Base-by-base conservation (phyloP, 2,888 invertebrate genomes). In the Euclidia mi region DNA sequence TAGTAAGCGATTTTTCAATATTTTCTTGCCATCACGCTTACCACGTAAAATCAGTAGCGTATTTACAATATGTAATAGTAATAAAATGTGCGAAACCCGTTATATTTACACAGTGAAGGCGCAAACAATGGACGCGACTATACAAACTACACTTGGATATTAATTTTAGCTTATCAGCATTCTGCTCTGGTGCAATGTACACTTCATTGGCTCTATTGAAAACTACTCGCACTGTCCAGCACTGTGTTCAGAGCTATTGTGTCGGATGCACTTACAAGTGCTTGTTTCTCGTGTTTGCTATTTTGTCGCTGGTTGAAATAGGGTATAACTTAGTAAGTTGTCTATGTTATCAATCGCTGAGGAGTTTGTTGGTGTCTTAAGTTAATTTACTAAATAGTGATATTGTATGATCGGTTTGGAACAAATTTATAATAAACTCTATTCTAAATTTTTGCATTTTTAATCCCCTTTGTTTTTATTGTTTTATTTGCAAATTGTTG, bases 171-270 rank as follows among this genome's bases (percentile, higher is more conserved):
- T 29, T 74, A 78, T 72, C 71, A 61, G 56, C 48, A 60, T 70
- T 72, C 65, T 65, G 65, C 65, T 71, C 74, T 53, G 56, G 45
- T 59, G 65, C 63, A 69, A 48, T 51, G 40, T 50, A 62, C 74
- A 70, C 65, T 76, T 62, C 67, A 66, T 48, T 70, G 74, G 25
- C 17, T 53, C 64, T 60, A 75, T 78, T 75, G 62, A 68, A 71
- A 71, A 65, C 61, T 61, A 56, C 34, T 18, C 42, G 40, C 14
- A 14, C 14, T 10, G 37, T 48, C 12, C 28, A 12, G 14, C 31
- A 38, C 20, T 18, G 18, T 28, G 29, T 37, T 42, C 4, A 3
- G n/a, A n/a, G 20, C 28, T 40, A 49, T 49, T 49, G 56, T 49
- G 37, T 34, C 12, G 25, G 34, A 43, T 40, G 48, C 56, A 43